These are phyloP conservation scores for Philereme vetulata DNA, from an alignment of 2,888 invertebrate species.

Conservation along the genomic window DNA sequence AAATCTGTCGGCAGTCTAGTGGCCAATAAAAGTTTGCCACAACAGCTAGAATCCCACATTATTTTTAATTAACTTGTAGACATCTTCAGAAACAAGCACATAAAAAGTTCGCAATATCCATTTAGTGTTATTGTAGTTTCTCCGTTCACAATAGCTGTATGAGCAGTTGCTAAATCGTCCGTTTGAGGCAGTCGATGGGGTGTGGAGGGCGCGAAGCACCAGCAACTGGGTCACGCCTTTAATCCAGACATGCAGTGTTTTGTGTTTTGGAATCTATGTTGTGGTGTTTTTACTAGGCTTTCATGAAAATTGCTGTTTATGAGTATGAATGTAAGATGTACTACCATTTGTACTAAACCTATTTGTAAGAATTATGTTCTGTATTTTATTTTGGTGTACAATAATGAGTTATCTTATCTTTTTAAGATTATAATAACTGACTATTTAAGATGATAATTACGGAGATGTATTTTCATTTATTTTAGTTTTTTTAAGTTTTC, in stretches of 20 bases:
- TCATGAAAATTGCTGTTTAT: conserved; percentile 25
- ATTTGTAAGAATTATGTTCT: too few species aligned
- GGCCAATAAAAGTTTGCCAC: not conserved
- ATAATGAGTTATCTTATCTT: too few species aligned
- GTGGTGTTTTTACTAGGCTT: conserved; percentile 13
- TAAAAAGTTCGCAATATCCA: conserved; percentile 7
- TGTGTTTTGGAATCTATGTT: conserved; percentile 17
- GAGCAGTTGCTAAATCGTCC: conserved; percentile 19
- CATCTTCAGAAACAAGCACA: not conserved
- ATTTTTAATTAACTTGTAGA: too few species aligned
- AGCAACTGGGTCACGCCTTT: conserved; percentile 27
- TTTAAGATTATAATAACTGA: too few species aligned
- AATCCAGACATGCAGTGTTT: conserved; percentile 22
- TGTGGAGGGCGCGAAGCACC: conserved; percentile 10
- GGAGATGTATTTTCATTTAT: too few species aligned
- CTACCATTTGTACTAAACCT: too few species aligned
- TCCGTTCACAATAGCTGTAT: conserved; percentile 10
- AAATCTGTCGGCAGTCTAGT: too few species aligned
- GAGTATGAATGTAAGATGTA: not conserved
- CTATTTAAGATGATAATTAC: too few species aligned
- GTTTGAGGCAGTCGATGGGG: conserved; percentile 23
- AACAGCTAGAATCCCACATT: not conserved
- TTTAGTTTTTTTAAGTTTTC: too few species aligned
- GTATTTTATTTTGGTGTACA: too few species aligned
- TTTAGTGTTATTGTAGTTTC: conserved; percentile 14